These are phyloP conservation scores for Enoplosus armatus DNA, from an alignment of 2,797 vertebrate genomes.

Conservation along the genomic window DNA sequence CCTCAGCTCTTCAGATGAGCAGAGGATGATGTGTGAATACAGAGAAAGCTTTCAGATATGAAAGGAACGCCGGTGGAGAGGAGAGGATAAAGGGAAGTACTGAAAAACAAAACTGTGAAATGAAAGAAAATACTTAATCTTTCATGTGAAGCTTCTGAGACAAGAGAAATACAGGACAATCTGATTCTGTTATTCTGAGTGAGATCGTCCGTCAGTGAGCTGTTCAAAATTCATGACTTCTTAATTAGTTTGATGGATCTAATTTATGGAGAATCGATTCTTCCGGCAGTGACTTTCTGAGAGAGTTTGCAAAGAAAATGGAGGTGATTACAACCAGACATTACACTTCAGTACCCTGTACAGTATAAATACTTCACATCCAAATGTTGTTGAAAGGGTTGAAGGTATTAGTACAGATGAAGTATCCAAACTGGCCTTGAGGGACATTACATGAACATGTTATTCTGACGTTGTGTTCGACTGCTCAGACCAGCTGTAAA, in stretches of 20 bases:
- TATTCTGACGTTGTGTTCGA: not conserved
- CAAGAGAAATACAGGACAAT: not conserved
- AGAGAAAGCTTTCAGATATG: slow-evolving; percentile 19
- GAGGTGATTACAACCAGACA: not conserved
- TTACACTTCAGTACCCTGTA: not conserved
- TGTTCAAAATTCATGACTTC: slow-evolving; percentile 9
- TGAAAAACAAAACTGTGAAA: not conserved
- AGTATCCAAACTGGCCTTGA: not conserved
- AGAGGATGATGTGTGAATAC: slow-evolving; percentile 21
- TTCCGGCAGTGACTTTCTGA: not conserved
- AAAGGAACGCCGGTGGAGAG: slow-evolving; percentile 6
- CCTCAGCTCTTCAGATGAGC: slow-evolving; percentile 30
- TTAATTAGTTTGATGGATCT: slow-evolving; percentile 22
- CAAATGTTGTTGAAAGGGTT: not conserved
- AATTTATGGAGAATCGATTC: not conserved
- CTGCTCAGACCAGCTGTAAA: not conserved
- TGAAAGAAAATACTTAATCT: not conserved
- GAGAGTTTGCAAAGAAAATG: not conserved
- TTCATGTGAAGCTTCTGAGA: not conserved
- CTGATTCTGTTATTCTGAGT: not conserved
- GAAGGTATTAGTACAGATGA: not conserved
- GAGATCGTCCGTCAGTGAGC: not conserved
- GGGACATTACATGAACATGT: not conserved
- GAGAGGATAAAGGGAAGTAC: not conserved
- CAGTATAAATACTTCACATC: not conserved